Conservation (phyloP, 1,140 invertebrate genomes). For the Dysdera silvatica region DNA sequence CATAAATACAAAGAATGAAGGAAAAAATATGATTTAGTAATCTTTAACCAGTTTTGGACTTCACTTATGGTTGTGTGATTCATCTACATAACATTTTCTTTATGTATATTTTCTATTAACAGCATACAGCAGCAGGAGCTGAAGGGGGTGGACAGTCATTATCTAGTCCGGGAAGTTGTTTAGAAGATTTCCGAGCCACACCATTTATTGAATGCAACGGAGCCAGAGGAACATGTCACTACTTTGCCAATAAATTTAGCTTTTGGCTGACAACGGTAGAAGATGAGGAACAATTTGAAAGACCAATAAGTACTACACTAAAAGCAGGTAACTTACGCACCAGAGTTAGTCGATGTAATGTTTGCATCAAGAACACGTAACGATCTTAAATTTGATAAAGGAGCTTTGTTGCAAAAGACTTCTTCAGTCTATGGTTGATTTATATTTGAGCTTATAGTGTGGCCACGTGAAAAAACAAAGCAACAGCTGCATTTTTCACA, state of each 20-base stretch:
- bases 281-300: constrained; percentile 59
- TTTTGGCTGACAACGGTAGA: constrained; percentile 96
- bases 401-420: no score
- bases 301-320: constrained; percentile 79
- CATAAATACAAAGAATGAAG: no score
- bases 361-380: constrained; percentile 60
- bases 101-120: constrained; percentile 19
- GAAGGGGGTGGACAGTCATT: constrained; percentile 82
- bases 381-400: constrained; percentile 13
- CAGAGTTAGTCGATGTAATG: constrained; percentile 85
- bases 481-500: no score
- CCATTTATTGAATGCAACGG: constrained; percentile 93
- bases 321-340: constrained; percentile 77
- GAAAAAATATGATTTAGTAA: no score
- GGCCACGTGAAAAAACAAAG: no score
- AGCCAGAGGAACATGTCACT: constrained; percentile 83
- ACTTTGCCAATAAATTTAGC: constrained; percentile 92
- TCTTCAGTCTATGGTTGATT: no score
- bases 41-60: no score
- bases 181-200: constrained; percentile 77
- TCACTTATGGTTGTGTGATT: no score
- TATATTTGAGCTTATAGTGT: no score
- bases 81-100: background rate
- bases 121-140: constrained; percentile 82
- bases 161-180: constrained; percentile 81